Percentiles rank a stretch among this genome's conserved stretches.
Conservation (phyloP, 35 echinoderm and acorn worm species). For the Hemicentrotus pulcherrimus region DNA sequence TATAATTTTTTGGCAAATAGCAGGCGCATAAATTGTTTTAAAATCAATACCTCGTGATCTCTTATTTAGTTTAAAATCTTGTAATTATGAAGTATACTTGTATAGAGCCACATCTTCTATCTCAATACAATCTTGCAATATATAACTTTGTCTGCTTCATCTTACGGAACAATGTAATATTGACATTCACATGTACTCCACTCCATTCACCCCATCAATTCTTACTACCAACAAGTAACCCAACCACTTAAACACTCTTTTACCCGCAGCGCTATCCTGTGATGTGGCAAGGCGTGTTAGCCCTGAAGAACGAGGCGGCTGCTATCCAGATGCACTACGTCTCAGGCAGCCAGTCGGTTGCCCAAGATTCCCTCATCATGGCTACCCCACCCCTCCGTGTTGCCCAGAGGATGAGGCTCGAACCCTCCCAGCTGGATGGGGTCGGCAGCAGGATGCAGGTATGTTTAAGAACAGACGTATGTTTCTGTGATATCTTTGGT, state of each 20-base stretch:
- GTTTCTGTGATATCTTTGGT: neutral
- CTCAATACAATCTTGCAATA: no score
- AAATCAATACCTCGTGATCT: no score
- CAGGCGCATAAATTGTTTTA: no score
- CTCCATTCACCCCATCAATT: neutral
- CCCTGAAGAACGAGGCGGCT: conserved; percentile 89
- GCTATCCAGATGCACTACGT: conserved; percentile 96
- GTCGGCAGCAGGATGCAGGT: conserved; percentile 93
- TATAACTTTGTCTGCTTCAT: no score
- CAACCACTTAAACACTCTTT: neutral
- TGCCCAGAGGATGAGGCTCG: conserved; percentile 95
- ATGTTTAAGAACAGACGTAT: neutral
- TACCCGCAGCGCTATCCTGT: conserved; percentile 85
- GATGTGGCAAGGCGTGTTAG: conserved; percentile 94
- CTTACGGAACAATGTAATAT: no score
- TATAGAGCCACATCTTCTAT: no score
- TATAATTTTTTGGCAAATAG: no score
- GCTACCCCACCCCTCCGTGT: conserved; percentile 74
- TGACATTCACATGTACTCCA: no score
- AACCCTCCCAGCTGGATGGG: conserved; percentile 93
- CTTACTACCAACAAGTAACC: neutral
- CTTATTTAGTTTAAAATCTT: no score
- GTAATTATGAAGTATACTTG: no score
- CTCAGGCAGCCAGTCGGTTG: conserved; percentile 81
- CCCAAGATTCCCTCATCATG: conserved; percentile 74